These are phyloP conservation scores for Phyllostomus hastatus DNA, from an alignment of 2,113 vertebrate species.

Conservation along the genomic window DNA sequence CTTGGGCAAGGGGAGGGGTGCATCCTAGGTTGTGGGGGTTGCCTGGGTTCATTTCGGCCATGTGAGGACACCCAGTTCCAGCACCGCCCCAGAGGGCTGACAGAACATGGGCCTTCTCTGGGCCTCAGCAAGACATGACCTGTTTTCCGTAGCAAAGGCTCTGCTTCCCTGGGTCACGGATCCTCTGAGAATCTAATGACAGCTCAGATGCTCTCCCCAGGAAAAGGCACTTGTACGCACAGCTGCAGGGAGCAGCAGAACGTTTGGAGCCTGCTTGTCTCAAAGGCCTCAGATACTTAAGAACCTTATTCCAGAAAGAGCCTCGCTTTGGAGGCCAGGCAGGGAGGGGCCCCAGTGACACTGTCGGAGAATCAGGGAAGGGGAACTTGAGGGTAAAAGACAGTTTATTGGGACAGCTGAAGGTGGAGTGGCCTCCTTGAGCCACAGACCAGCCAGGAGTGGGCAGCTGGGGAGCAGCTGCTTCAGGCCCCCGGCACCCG, in stretches of 20 bases:
- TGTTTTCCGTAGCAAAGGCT: neutral
- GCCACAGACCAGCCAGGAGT: neutral
- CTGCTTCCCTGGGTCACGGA: neutral
- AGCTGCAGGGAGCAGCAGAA: neutral
- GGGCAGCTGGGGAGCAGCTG: neutral
- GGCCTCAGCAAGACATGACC: neutral
- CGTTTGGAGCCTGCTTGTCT: neutral
- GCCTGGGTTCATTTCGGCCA: neutral
- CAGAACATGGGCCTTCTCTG: neutral
- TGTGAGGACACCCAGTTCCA: neutral
- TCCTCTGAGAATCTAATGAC: neutral
- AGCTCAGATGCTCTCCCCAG: neutral
- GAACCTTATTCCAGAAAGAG: neutral
- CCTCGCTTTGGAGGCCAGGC: neutral
- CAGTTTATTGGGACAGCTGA: slow-evolving; percentile 68
- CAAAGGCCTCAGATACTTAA: neutral
- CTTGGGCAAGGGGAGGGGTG: neutral
- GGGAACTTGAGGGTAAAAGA: slow-evolving; percentile 32
- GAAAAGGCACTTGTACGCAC: neutral
- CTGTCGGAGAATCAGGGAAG: neutral
- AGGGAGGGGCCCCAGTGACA: neutral
- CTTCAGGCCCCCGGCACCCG: neutral
- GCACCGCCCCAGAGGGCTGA: neutral
- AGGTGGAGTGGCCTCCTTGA: neutral
- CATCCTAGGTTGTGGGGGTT: neutral